Base-by-base conservation (phyloP, 2,797 vertebrate species). In the Galago senegalensis region DNA sequence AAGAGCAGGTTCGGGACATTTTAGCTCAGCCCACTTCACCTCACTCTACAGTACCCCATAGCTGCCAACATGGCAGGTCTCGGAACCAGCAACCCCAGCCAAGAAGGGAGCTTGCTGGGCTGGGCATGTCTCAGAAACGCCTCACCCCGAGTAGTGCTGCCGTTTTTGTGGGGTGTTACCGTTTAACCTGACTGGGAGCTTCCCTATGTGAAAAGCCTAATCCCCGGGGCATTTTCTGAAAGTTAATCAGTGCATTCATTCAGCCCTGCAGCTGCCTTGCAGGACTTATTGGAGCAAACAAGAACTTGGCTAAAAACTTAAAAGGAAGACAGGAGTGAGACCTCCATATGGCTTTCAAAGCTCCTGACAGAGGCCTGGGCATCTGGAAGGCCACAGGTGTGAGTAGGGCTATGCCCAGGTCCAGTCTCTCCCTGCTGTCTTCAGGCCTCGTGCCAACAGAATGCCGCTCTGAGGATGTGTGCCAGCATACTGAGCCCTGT, bases 361-460 rank as follows among this genome's bases (percentile, higher is more conserved):
- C n/a, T 75, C 40, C 7, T 46, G 25, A 76, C 16, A 20, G 18
- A 34, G 40, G 16, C 77, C 3, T 75, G 13, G 0, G 12, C 27
- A 43, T 63, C 72, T 85, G 27, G 60, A 46, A 75, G 60, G 40
- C 46, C 25, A 8, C 0, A 4, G 87, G n/a, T 14, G 3, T 13
- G 23, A 40, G 20, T 13, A 14, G 4, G 31, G 69, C 27, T 17
- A 0, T 25, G 34, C 2, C 0, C 8, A 7, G 7, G 12, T 31
- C 43, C 20, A 0, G 18, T 56, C 10, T 65, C 61, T 89, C 43
- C 12, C 37, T 31, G 69, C 43, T 40, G 43, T 63, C 21, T 23
- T 25, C 17, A 17, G 82, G 21, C 7, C 61, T 76, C 9, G 40
- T n/a, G 7, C 34, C 40, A 83, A 18, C 67, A 60, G 60, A 21